Evolutionary conservation across 2,113 vertebrate species (phyloP), one percentile per base, ranked within the genome.

Genomic region (Arothron firmamentum): DNA sequence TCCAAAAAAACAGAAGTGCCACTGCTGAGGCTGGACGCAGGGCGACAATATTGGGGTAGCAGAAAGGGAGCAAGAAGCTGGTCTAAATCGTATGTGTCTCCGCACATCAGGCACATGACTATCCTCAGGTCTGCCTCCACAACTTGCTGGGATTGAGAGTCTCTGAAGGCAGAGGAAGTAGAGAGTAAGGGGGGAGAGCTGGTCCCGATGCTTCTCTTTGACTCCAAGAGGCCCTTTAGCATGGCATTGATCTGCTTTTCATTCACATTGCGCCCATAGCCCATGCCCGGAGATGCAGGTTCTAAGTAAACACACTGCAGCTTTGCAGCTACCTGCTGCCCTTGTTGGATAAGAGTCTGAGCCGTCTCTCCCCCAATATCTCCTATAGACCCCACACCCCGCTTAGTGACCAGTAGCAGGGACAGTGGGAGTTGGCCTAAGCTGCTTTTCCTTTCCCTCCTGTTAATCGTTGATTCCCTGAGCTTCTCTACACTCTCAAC

Each of bases 21-120:
- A 60, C 80, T 87, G 72, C 79, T 79, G 15, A 89, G 84, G 42
- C 81, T 90, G 0, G 88, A 86, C 0, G 92, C 88, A 5, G 94
- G 93, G 6, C 92, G 87, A 74, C 90, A 96, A 52, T 90, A 80
- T 50, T 92, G 94, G 10, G 94, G 92, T 59, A 94, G 90, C 42
- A 99, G 87, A 53, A 98, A 89, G 20, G 95, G 94, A 13, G 90
- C 81, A 2, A 98, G 93, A 17, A 98, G 88, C 52, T 98, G 95
- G 0, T 98, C 96, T 0, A 92, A 78, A 48, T 90, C 87, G 31
- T 92, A 94, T 0, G 92, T 89, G 59, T 99, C 96, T 7, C 96
- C 96, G 59, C 96, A 98, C 95, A 98, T 96, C 61, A 99, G 71
- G 77, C 97, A 98, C 92, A 95, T 91, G 31, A 94, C 94, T 18